Evolutionary conservation across 2,888 invertebrate genomes (phyloP), one percentile per base, ranked within the genome.

Genomic region (Microplitis manilae): DNA sequence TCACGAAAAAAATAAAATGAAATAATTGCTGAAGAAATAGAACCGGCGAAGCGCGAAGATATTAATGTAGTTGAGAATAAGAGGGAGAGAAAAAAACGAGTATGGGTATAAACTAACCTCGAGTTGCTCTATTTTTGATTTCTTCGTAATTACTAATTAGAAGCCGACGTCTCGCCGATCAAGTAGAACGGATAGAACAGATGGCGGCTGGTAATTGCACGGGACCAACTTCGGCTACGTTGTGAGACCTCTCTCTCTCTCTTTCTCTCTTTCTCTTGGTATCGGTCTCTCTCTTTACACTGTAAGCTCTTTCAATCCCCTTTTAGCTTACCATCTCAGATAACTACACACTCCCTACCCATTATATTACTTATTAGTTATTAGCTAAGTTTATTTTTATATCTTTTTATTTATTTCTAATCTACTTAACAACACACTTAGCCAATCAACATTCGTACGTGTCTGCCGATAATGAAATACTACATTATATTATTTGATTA

Each of bases 111-210:
- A 50, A 50, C 50, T 50, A 50, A 13, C 50, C 2, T 50, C 50
- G 50, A 30, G 30, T 80, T 80, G 79, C 80, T 84, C 82, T 83
- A 83, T 84, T 83, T 84, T 82, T 81, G 82, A 83, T 84, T 83
- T 83, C 82, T 81, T 82, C 81, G 82, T 83, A 83, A 84, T 85
- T 83, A 84, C 81, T 84, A 83, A 84, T 84, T 85, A 85, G 82
- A 83, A 79, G 80, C 79, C 79, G 81, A 82, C 81, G 81, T 83
- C 82, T 84, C 80, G 78, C 81, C 81, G 80, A 81, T 82, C 77
- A 84, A 81, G 80, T 81, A 78, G 81, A 84, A 82, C 81, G 79
- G 82, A 78, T 79, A 79, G 80, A 83, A 81, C 81, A 80, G 83
- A 83, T 82, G 84, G 82, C 80, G 62, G 80, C 80, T 82, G 80